Evolutionary conservation across 2,888 invertebrate species (phyloP).

Genomic region (Heliconius charithonia): DNA sequence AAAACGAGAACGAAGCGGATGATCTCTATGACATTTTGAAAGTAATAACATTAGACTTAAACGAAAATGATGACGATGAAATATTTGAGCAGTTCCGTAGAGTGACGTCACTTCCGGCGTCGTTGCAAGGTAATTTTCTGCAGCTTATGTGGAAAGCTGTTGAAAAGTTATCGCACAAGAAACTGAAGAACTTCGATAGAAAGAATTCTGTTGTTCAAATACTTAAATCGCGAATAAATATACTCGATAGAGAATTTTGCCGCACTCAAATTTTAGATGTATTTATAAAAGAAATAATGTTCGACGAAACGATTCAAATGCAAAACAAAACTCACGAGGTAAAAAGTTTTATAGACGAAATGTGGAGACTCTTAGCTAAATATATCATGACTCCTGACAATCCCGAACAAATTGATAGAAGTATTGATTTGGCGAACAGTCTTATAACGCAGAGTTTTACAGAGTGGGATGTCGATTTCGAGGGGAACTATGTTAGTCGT

Average conservation of each 20-base stretch:
- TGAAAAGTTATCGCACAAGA: slow-evolving; percentile 53
- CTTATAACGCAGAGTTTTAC: slow-evolving; percentile 27
- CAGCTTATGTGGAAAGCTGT: slow-evolving; percentile 57
- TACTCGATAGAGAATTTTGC: slow-evolving; percentile 53
- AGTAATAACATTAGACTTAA: slow-evolving; percentile 54
- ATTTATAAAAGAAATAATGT: slow-evolving; percentile 52
- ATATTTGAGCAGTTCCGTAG: slow-evolving; percentile 53
- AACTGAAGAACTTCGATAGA: slow-evolving; percentile 48
- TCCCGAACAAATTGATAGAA: slow-evolving; percentile 29
- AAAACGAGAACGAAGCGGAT: slow-evolving; percentile 47
- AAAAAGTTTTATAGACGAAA: slow-evolving; percentile 47
- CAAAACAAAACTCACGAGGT: slow-evolving; percentile 31
- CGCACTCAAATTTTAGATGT: slow-evolving; percentile 52
- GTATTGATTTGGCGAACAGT: slow-evolving; percentile 24
- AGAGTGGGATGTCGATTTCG: slow-evolving; percentile 15
- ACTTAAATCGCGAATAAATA: slow-evolving; percentile 50
- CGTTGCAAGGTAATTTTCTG: slow-evolving; percentile 52
- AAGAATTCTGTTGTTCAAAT: slow-evolving; percentile 49
- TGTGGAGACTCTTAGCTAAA: slow-evolving; percentile 52
- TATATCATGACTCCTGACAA: slow-evolving; percentile 41
- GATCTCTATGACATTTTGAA: slow-evolving; percentile 58
- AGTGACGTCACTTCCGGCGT: slow-evolving; percentile 49
- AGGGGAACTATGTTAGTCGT: slow-evolving; percentile 11
- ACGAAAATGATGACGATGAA: slow-evolving; percentile 59
- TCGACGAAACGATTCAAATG: slow-evolving; percentile 43